Evolutionary conservation across 2,888 invertebrate species (phyloP).

Genomic region (Bibio marci): DNA sequence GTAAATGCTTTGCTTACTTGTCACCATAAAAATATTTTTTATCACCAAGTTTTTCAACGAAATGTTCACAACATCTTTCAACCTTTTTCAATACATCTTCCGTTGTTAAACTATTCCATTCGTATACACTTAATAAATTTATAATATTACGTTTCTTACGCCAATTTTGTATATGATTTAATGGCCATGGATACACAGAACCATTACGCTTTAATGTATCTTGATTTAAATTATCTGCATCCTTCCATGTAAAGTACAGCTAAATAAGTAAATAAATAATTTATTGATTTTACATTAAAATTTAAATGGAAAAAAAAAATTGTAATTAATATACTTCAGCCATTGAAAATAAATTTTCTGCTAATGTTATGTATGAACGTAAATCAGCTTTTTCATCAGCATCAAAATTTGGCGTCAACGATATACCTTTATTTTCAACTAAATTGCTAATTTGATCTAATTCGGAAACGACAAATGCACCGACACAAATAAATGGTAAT

Average conservation of each 20-base stretch:
- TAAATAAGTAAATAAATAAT: too few relatives aligned
- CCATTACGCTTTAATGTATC: constrained; percentile 76
- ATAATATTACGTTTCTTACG: constrained; percentile 52
- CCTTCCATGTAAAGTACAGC: constrained; percentile 77
- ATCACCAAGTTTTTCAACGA: constrained; percentile 68
- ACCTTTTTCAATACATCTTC: constrained; percentile 61
- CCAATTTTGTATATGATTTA: constrained; percentile 66
- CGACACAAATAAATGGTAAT: constrained; percentile 84
- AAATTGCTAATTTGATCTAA: constrained; percentile 83
- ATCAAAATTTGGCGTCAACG: constrained; percentile 52
- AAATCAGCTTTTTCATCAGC: constrained; percentile 73
- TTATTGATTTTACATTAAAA: background rate
- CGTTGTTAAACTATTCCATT: constrained; percentile 65
- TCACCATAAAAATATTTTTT: constrained; percentile 68
- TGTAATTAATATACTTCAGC: constrained; percentile 49
- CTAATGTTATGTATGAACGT: constrained; percentile 82
- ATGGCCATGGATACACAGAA: constrained; percentile 84
- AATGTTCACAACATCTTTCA: constrained; percentile 64
- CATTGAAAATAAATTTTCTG: constrained; percentile 75
- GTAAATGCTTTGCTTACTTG: constrained; percentile 45
- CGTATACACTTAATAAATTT: constrained; percentile 55
- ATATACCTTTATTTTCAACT: constrained; percentile 66
- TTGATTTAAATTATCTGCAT: constrained; percentile 57
- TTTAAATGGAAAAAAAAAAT: background rate
- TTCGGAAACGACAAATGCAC: constrained; percentile 76